A percentile compares a stretch with the other conserved stretches of the same genome.
Evolutionary conservation across 2,113 vertebrate species (phyloP).

Genomic region (Ceyx melanurus): DNA sequence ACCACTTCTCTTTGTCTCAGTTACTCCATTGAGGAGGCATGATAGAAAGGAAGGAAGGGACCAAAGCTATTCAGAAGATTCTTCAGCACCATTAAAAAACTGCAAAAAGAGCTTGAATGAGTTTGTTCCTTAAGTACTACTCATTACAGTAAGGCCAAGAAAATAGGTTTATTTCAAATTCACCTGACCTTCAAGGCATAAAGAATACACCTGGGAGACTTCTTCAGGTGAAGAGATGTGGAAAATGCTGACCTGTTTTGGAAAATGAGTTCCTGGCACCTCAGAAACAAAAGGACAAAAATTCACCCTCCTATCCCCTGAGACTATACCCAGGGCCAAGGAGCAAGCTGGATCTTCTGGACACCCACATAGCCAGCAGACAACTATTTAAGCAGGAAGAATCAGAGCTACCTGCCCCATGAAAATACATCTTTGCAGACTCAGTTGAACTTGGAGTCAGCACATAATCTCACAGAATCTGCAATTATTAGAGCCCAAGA

Average conservation of each 20-base stretch:
- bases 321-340: not conserved
- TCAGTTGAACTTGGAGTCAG: not conserved
- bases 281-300: not conserved
- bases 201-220: not conserved
- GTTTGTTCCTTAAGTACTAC: not conserved
- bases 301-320: not conserved
- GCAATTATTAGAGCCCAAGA: not conserved
- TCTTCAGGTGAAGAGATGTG: not conserved
- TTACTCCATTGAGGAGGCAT: not conserved
- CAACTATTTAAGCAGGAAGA: not conserved
- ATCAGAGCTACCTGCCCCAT: not conserved
- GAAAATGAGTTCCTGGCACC: not conserved
- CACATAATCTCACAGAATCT: not conserved
- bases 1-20: slow-evolving; percentile 7
- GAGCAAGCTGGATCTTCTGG: not conserved
- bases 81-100: not conserved
- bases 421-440: not conserved
- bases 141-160: not conserved
- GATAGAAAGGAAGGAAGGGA: not conserved
- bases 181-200: not conserved
- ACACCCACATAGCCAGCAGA: not conserved
- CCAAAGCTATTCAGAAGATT: not conserved
- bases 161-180: not conserved
- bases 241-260: not conserved
- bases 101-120: not conserved